Conservation (phyloP, 2,888 invertebrate species). For the Neoitamus cyanurus region DNA sequence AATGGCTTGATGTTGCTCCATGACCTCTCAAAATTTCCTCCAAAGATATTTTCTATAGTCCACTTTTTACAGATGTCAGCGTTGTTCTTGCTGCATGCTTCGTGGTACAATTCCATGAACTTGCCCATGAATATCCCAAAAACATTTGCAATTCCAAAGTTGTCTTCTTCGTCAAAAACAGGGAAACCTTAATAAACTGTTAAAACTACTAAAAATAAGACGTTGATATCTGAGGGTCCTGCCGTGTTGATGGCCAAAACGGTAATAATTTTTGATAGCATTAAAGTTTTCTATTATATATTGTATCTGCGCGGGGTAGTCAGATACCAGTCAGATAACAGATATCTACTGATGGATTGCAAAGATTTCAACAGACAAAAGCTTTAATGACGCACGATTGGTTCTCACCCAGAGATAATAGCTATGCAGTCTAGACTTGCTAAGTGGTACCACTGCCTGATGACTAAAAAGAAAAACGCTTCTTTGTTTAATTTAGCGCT, state of each 20-base stretch:
- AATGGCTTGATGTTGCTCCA: constrained; percentile 6
- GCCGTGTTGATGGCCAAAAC: background rate
- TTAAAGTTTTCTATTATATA: background rate
- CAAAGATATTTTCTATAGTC: background rate
- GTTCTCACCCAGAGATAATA: background rate
- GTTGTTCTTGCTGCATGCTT: constrained; percentile 12
- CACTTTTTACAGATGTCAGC: background rate
- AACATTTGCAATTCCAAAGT: background rate
- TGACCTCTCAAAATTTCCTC: background rate
- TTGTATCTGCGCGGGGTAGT: background rate
- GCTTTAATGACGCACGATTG: background rate
- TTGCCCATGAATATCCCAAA: background rate
- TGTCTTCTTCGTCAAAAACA: background rate
- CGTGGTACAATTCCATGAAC: background rate
- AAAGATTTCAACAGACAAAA: background rate
- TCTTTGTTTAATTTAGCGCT: background rate
- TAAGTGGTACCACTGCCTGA: background rate
- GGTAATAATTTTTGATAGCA: background rate
- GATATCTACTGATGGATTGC: background rate
- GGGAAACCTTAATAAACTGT: background rate
- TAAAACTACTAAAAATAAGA: background rate
- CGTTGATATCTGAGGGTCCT: background rate
- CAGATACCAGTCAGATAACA: background rate
- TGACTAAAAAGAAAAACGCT: background rate
- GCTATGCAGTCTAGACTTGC: background rate